Conservation (phyloP, 2,113 vertebrate species). For the Petrocephalus microphthalmus region DNA sequence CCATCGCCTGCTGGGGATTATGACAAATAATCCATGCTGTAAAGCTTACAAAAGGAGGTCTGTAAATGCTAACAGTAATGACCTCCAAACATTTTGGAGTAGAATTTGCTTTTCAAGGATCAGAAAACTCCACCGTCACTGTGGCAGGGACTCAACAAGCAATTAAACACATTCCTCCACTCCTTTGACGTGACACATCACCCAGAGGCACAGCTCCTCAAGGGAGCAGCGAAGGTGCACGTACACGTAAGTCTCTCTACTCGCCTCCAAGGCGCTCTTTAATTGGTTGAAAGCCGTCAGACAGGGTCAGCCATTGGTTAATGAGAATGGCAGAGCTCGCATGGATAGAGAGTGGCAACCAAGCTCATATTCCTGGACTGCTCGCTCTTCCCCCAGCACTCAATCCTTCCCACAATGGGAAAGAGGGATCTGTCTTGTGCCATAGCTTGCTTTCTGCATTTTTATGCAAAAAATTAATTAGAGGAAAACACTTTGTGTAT, state of each 20-base stretch:
- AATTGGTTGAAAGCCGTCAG: neutral
- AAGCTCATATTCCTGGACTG: neutral
- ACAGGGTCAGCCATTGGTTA: neutral
- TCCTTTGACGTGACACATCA: neutral
- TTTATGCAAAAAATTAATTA: neutral
- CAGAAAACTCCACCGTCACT: neutral
- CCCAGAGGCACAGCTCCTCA: neutral
- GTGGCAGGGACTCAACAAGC: neutral
- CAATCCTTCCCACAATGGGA: conserved; percentile 16
- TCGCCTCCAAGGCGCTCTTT: neutral
- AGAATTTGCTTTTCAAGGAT: neutral
- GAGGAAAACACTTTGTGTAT: neutral
- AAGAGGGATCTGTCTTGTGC: neutral
- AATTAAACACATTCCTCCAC: neutral
- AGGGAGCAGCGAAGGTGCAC: neutral
- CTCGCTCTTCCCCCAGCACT: neutral
- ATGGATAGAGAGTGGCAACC: neutral
- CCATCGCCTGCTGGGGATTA: neutral
- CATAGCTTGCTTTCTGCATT: neutral
- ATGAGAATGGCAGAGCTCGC: neutral
- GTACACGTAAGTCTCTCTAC: neutral
- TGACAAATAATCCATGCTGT: too few relatives aligned
- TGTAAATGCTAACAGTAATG: neutral
- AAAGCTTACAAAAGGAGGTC: neutral
- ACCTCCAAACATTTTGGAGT: neutral